These are phyloP conservation scores for Pontoporia blainvillei DNA, from an alignment of 2,113 vertebrate genomes.

Conservation along the genomic window DNA sequence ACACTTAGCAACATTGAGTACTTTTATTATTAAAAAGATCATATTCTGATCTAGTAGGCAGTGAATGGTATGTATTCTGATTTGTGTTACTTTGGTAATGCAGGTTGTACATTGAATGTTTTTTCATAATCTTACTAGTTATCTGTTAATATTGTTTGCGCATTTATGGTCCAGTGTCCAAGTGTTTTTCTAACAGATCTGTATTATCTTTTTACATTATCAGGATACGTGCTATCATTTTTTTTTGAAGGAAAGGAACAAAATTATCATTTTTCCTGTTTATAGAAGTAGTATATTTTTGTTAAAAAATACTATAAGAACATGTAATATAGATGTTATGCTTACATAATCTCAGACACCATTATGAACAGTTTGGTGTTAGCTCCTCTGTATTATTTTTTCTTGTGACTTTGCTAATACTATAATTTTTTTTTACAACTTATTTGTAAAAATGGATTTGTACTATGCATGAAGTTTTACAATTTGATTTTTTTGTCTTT, in stretches of 20 bases:
- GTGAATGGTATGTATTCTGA: not conserved
- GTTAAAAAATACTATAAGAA: not conserved
- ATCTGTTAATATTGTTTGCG: not conserved
- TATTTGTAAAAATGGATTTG: constrained; percentile 8
- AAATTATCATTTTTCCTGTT: not conserved
- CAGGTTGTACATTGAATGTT: not conserved
- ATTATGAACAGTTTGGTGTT: not conserved
- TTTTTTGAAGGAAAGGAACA: constrained; percentile 18
- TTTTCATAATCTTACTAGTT: constrained; percentile 14
- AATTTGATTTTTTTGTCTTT: constrained; percentile 12
- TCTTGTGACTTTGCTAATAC: not conserved
- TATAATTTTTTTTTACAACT: not conserved
- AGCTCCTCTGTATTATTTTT: not conserved
- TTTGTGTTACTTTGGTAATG: not conserved
- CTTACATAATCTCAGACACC: not conserved
- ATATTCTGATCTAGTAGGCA: not conserved
- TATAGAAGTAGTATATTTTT: not conserved
- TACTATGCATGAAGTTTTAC: not conserved
- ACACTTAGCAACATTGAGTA: not conserved
- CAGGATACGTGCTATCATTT: not conserved
- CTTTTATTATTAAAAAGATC: constrained; percentile 14
- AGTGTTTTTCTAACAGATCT: constrained; percentile 15
- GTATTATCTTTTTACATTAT: constrained; percentile 1
- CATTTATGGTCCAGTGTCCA: not conserved
- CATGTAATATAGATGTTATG: not conserved